A percentile compares a stretch with the other conserved stretches of the same genome.
Evolutionary conservation across 2,888 invertebrate species (phyloP).

Genomic region (Schrankia costaestrigalis): DNA sequence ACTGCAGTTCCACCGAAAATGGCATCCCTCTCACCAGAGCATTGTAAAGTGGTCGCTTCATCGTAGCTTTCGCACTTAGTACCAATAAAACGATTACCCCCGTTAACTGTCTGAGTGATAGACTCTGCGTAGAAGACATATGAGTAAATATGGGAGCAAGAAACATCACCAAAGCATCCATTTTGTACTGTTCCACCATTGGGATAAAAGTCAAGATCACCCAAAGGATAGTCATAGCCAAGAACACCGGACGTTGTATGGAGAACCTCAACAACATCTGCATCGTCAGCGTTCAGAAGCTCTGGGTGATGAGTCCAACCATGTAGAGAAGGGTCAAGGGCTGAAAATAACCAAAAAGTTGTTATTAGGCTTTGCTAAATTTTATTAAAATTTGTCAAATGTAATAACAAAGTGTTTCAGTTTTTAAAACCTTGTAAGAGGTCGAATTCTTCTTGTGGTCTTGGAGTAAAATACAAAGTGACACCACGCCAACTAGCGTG

Average conservation of each 20-base stretch:
- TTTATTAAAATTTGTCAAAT: background rate
- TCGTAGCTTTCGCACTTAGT: constrained; percentile 53
- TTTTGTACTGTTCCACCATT: constrained; percentile 61
- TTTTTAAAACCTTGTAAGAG: too few species aligned
- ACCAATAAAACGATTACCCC: constrained; percentile 51
- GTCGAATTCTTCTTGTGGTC: too few species aligned
- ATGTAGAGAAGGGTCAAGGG: constrained; percentile 63
- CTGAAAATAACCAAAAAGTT: constrained; percentile 37
- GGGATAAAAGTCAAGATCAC: constrained; percentile 65
- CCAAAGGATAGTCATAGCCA: constrained; percentile 65
- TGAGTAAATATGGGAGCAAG: constrained; percentile 53
- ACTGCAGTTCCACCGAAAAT: constrained; percentile 53
- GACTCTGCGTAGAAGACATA: constrained; percentile 66
- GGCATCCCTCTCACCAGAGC: constrained; percentile 45
- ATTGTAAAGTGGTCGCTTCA: constrained; percentile 41
- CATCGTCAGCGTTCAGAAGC: constrained; percentile 47
- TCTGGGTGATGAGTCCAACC: constrained; percentile 69
- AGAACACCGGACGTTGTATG: constrained; percentile 55
- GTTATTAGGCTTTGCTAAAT: background rate
- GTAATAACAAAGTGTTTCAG: background rate
- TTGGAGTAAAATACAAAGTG: too few species aligned
- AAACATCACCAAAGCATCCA: constrained; percentile 46
- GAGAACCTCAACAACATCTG: constrained; percentile 62
- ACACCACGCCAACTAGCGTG: too few species aligned
- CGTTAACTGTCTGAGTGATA: constrained; percentile 31